Evolutionary conservation across 2,113 vertebrate genomes (phyloP).

Genomic region (Haliaeetus leucogaster): DNA sequence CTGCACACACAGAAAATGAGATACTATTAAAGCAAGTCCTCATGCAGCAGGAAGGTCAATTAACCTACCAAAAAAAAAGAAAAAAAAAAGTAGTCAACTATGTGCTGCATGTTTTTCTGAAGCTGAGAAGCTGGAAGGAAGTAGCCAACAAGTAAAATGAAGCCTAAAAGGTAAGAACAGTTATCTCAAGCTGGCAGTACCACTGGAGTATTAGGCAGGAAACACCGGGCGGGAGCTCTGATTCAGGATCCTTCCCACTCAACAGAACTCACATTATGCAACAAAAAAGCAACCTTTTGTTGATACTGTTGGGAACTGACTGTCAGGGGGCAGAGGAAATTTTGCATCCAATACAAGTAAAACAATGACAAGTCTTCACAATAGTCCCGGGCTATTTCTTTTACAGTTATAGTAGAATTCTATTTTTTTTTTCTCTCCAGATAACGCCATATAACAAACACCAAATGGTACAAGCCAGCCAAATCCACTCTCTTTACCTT

Average conservation of each 20-base stretch:
- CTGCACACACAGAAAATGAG: neutral
- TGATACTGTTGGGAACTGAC: slow-evolving; percentile 4
- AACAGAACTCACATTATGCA: slow-evolving; percentile 28
- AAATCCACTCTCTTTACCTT: neutral
- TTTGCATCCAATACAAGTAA: neutral
- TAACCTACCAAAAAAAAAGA: neutral
- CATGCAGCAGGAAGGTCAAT: neutral
- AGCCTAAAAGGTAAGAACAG: slow-evolving; percentile 20
- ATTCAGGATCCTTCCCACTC: slow-evolving; percentile 40
- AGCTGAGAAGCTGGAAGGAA: slow-evolving; percentile 27
- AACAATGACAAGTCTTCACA: neutral
- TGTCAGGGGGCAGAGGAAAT: slow-evolving; percentile 17
- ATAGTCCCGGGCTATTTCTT: neutral
- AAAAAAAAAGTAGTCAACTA: neutral
- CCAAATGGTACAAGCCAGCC: neutral
- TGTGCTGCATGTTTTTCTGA: neutral
- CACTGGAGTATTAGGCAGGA: slow-evolving; percentile 12
- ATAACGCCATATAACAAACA: neutral
- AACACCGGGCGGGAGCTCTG: slow-evolving; percentile 3
- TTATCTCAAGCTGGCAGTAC: slow-evolving; percentile 36
- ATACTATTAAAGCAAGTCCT: neutral
- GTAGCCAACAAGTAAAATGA: neutral
- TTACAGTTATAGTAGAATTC: neutral
- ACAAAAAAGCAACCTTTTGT: slow-evolving; percentile 25
- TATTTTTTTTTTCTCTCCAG: neutral